Evolutionary conservation across 2,888 invertebrate genomes (phyloP).

Genomic region (Lamellibrachia columna): DNA sequence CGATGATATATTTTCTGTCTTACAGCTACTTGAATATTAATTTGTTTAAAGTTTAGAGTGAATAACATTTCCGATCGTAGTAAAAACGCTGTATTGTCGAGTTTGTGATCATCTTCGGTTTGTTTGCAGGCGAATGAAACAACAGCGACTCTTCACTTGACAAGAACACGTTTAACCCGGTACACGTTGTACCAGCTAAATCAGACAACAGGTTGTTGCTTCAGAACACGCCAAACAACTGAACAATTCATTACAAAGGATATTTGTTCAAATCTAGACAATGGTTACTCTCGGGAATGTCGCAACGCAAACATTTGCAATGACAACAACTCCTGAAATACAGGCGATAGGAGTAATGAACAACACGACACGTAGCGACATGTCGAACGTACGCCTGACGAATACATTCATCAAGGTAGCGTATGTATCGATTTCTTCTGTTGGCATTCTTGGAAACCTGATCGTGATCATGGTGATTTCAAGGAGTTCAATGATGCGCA

Average conservation of each 20-base stretch:
- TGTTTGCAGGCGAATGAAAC: background rate
- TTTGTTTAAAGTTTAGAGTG: background rate
- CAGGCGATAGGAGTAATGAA: background rate
- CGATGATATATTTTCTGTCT: background rate
- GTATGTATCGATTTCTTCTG: constrained; percentile 32
- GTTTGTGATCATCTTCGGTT: background rate
- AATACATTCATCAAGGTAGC: background rate
- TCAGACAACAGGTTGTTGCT: too few relatives aligned
- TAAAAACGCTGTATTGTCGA: background rate
- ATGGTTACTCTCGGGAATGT: background rate
- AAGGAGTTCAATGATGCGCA: constrained; percentile 25
- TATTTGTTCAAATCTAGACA: too few relatives aligned
- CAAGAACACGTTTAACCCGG: background rate
- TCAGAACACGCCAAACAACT: too few relatives aligned
- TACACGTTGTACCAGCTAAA: background rate
- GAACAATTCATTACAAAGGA: too few relatives aligned
- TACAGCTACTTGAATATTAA: background rate
- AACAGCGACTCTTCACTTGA: background rate
- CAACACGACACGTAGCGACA: background rate
- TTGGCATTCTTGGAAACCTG: constrained; percentile 39
- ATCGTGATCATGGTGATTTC: constrained; percentile 36
- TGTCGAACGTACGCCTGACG: background rate
- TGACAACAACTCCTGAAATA: background rate
- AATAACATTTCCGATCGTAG: background rate
- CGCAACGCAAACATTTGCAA: background rate